Evolutionary conservation across 1,140 invertebrate genomes (phyloP).

Genomic region (Meloidogyne chitwoodi): DNA sequence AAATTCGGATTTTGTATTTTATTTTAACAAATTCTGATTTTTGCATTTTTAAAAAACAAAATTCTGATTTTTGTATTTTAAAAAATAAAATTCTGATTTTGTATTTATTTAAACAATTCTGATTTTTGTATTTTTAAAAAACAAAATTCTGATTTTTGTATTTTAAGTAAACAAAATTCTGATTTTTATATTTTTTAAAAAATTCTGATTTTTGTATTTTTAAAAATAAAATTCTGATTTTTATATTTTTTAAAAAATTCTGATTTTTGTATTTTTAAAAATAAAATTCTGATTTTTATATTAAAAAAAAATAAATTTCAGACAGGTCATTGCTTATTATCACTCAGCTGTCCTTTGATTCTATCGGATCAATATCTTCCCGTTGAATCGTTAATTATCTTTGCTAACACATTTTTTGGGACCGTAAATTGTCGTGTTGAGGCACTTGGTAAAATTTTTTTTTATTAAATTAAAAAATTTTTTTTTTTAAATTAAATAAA

Average conservation of each 20-base stretch:
- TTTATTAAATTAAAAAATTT: not conserved
- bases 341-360: conserved; percentile 28
- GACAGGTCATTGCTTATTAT: conserved; percentile 30
- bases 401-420: conserved; percentile 38
- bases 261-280: not conserved
- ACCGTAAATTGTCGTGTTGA: conserved; percentile 32
- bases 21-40: too few species aligned
- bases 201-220: not conserved
- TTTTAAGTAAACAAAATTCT: not conserved
- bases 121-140: not conserved
- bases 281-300: not conserved
- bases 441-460: conserved; percentile 15
- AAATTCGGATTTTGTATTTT: not conserved
- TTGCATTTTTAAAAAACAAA: not conserved
- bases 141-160: too few species aligned
- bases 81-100: not conserved
- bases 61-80: not conserved
- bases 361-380: not conserved
- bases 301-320: not conserved
- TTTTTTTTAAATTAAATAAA: not conserved
- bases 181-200: not conserved
- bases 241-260: too few species aligned
- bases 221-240: not conserved
- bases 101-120: not conserved
- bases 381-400: conserved; percentile 24